These are phyloP conservation scores for Lagenorhynchus albirostris DNA, from an alignment of 2,113 vertebrate genomes.

Conservation along the genomic window DNA sequence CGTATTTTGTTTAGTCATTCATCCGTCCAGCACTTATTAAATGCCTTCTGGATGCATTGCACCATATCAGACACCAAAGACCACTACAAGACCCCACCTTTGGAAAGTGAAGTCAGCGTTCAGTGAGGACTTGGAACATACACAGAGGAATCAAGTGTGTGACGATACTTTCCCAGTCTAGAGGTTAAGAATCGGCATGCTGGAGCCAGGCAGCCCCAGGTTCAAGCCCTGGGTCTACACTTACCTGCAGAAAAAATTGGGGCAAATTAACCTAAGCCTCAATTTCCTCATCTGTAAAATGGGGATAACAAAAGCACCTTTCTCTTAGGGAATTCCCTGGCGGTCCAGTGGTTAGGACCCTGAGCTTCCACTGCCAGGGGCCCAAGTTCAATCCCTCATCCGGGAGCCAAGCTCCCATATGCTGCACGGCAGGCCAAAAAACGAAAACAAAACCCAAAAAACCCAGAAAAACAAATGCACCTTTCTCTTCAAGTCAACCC, in stretches of 20 bases:
- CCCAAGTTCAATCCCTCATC: not conserved
- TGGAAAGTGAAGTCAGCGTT: not conserved
- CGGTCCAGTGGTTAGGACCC: not conserved
- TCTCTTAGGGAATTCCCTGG: not conserved
- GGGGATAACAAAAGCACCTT: not conserved
- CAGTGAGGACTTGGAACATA: not conserved
- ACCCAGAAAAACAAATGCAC: no score
- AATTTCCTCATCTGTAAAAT: not conserved
- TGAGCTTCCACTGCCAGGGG: accelerated
- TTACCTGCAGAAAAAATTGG: not conserved
- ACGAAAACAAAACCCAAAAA: not conserved
- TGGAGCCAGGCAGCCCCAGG: not conserved
- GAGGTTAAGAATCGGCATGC: not conserved
- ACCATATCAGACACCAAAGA: not conserved
- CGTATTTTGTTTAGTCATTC: not conserved
- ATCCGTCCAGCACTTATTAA: not conserved
- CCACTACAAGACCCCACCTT: not conserved
- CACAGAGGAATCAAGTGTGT: accelerated
- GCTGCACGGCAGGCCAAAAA: not conserved
- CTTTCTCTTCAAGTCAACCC: not conserved
- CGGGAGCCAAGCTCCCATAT: not conserved
- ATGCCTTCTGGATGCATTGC: not conserved
- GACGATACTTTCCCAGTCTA: not conserved
- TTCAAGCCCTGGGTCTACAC: not conserved
- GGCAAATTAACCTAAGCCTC: not conserved